Evolutionary conservation across 1,140 invertebrate genomes (phyloP).

Genomic region (Trichomalopsis sarcophagae): DNA sequence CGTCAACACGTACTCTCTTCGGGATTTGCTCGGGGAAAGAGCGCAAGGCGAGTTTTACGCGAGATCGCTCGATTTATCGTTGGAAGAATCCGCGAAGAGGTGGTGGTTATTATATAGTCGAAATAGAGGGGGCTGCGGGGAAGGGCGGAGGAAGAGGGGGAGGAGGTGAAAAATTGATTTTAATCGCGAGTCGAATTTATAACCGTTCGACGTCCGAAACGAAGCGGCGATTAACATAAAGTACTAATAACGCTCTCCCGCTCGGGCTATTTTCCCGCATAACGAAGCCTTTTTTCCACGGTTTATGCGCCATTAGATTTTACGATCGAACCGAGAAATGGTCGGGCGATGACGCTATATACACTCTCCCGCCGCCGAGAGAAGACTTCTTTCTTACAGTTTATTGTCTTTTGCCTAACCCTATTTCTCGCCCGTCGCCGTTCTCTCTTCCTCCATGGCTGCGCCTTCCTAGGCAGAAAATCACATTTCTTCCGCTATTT

Average conservation of each 20-base stretch:
- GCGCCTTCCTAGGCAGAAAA: neutral
- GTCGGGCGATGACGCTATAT: slow-evolving; percentile 60
- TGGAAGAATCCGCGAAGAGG: neutral
- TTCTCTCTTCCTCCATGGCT: neutral
- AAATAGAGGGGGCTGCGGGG: neutral
- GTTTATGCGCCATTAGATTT: slow-evolving; percentile 74
- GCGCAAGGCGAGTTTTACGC: neutral
- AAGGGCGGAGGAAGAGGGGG: slow-evolving; percentile 3
- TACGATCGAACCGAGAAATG: slow-evolving; percentile 73
- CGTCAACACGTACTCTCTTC: neutral
- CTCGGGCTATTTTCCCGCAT: slow-evolving; percentile 66
- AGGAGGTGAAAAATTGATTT: slow-evolving; percentile 65
- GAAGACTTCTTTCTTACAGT: slow-evolving; percentile 38
- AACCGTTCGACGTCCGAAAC: slow-evolving; percentile 66
- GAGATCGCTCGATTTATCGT: neutral
- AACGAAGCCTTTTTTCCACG: slow-evolving; percentile 68
- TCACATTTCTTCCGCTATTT: slow-evolving; percentile 41
- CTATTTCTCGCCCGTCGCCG: neutral
- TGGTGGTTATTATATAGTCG: neutral
- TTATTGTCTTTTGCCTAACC: slow-evolving; percentile 42
- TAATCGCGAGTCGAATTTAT: slow-evolving; percentile 69
- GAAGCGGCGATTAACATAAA: slow-evolving; percentile 74
- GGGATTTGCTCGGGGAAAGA: neutral
- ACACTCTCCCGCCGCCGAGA: slow-evolving; percentile 46
- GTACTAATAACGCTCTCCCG: slow-evolving; percentile 71